Percentiles rank a stretch among this genome's conserved stretches.
phyloP scores from a whole-genome alignment of 2,888 invertebrate species.

The Harpalus rubripes region DNA sequence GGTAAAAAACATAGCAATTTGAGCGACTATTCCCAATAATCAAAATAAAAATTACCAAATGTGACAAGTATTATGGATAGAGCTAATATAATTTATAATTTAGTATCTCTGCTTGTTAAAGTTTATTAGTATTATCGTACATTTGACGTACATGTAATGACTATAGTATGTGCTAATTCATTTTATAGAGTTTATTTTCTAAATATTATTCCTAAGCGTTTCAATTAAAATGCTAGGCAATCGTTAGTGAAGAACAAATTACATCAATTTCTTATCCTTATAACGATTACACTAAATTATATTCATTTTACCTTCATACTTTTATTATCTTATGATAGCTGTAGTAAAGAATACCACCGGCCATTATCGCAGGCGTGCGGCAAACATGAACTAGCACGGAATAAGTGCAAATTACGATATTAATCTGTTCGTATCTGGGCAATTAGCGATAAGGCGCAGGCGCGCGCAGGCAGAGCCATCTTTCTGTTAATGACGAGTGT shows the following conservation, averaged over 20 bases:
- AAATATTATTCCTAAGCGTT: slow-evolving; percentile 1
- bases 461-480: slow-evolving; percentile 8
- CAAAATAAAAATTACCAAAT: too few species aligned
- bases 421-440: slow-evolving; percentile 51
- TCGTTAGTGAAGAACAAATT: slow-evolving; percentile 23
- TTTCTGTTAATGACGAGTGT: slow-evolving; percentile 47
- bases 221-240: slow-evolving; percentile 22
- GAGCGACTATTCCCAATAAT: too few species aligned
- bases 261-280: slow-evolving; percentile 19
- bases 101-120: not conserved
- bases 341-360: slow-evolving; percentile 20
- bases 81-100: too few species aligned
- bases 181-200: not conserved
- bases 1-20: too few species aligned
- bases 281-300: slow-evolving; percentile 43
- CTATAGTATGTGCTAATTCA: not conserved
- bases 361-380: slow-evolving; percentile 6
- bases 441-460: slow-evolving; percentile 52
- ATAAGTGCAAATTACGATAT: slow-evolving; percentile 44
- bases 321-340: slow-evolving; percentile 17
- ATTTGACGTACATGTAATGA: not conserved
- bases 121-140: not conserved
- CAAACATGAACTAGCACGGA: not conserved
- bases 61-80: too few species aligned
- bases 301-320: slow-evolving; percentile 23